Evolutionary conservation across 1,140 invertebrate genomes (phyloP).

Genomic region (Oreohelix idahoensis): DNA sequence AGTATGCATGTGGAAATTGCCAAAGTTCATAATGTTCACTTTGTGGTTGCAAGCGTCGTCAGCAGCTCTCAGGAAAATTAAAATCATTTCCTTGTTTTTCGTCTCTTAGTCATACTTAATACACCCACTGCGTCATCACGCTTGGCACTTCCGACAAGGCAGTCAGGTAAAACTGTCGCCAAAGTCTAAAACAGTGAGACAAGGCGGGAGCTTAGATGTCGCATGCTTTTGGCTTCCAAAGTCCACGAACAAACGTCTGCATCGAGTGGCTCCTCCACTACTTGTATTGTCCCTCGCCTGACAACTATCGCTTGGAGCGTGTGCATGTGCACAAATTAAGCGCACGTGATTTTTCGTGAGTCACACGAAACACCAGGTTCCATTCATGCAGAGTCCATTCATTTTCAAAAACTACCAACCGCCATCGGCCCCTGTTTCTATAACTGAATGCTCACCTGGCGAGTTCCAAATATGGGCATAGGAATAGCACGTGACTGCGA

Average conservation of each 20-base stretch:
- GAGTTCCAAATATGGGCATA: background rate
- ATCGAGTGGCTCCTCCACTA: background rate
- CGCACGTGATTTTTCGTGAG: background rate
- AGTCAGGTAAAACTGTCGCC: background rate
- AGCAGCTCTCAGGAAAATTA: background rate
- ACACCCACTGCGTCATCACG: background rate
- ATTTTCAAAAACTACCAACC: background rate
- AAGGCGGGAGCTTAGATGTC: background rate
- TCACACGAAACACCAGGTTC: background rate
- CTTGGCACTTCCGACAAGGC: background rate
- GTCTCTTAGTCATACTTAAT: background rate
- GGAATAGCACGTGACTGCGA: background rate
- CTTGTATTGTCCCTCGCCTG: slow-evolving; percentile 3
- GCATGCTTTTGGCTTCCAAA: background rate
- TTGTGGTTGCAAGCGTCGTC: background rate
- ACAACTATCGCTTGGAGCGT: background rate
- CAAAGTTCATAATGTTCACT: background rate
- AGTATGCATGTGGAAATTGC: background rate
- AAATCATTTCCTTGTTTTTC: background rate
- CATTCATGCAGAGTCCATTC: background rate
- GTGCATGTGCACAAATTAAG: slow-evolving; percentile 3
- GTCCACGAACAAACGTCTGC: background rate
- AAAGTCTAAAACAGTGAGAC: background rate
- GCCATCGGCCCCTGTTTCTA: background rate
- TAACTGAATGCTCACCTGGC: background rate